These are phyloP conservation scores for Equus przewalskii DNA, from an alignment of 2,113 vertebrate species.

Conservation along the genomic window DNA sequence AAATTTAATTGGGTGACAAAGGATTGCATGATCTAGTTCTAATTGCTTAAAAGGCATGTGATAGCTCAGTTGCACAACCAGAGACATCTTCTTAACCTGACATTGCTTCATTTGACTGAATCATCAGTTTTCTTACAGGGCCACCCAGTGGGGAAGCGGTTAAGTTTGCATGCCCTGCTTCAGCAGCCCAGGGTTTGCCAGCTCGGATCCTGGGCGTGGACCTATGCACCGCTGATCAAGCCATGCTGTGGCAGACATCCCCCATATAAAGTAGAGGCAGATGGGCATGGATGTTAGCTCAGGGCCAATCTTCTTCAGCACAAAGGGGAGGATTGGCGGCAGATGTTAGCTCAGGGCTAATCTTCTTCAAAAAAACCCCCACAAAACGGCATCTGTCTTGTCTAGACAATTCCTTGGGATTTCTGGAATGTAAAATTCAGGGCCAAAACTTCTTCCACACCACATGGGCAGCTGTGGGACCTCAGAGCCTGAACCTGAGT, in stretches of 20 bases:
- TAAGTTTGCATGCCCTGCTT: too few species aligned
- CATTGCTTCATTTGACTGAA: constrained; percentile 71
- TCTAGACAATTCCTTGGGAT: constrained; percentile 55
- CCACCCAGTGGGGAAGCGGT: too few species aligned
- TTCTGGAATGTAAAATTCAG: constrained; percentile 58
- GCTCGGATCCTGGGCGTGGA: too few species aligned
- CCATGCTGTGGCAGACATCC: too few species aligned
- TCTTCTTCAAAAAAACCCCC: too few species aligned
- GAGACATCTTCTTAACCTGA: constrained; percentile 72
- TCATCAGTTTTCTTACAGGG: constrained; percentile 65
- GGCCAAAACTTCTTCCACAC: not conserved
- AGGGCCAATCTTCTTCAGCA: too few species aligned
- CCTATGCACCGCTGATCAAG: too few species aligned
- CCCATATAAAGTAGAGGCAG: too few species aligned
- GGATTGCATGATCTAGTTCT: constrained; percentile 79
- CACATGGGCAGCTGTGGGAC: not conserved
- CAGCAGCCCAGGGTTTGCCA: too few species aligned
- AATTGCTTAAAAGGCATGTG: constrained; percentile 82
- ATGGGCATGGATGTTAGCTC: too few species aligned
- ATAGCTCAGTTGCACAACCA: constrained; percentile 74
- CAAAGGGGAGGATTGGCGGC: too few species aligned
- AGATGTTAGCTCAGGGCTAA: too few species aligned
- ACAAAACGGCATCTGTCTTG: not conserved
- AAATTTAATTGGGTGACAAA: constrained; percentile 84
- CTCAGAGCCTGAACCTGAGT: not conserved